phyloP scores from a whole-genome alignment of 2,113 vertebrate species.

The Limnothrissa miodon region DNA sequence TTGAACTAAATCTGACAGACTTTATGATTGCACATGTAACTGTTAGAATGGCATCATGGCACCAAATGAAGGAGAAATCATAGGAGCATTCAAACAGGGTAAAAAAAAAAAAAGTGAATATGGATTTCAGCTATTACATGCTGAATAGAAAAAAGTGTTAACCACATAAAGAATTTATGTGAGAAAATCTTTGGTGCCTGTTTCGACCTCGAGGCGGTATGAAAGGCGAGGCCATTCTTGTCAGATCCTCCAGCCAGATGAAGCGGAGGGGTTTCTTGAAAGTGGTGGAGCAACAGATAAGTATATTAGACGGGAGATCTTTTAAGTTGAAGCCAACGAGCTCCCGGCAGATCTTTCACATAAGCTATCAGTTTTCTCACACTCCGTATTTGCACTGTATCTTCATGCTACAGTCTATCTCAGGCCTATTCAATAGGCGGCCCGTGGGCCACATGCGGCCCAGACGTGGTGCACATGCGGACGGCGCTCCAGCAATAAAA shows the following conservation, averaged over 20 bases:
- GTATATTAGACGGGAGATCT: not conserved
- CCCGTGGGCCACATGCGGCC: too few species aligned
- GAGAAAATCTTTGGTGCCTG: not conserved
- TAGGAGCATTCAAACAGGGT: not conserved
- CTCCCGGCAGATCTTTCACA: not conserved
- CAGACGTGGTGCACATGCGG: too few species aligned
- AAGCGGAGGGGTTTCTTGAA: not conserved
- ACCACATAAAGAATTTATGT: not conserved
- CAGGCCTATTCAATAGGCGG: too few species aligned
- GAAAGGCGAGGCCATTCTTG: not conserved
- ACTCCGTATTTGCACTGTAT: not conserved
- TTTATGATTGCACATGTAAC: not conserved
- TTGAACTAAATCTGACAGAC: not conserved
- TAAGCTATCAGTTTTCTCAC: not conserved
- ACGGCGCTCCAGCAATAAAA: too few species aligned
- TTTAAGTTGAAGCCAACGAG: not conserved
- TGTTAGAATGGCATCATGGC: not conserved
- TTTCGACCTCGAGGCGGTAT: not conserved
- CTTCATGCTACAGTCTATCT: too few species aligned
- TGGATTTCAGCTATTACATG: not conserved
- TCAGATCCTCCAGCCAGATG: not conserved
- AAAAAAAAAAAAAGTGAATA: not conserved
- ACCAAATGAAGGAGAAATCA: not conserved
- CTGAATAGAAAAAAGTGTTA: not conserved
- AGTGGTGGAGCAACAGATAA: not conserved